These are phyloP conservation scores for Creontiades dilutus DNA, from an alignment of 2,888 invertebrate genomes.

Conservation along the genomic window DNA sequence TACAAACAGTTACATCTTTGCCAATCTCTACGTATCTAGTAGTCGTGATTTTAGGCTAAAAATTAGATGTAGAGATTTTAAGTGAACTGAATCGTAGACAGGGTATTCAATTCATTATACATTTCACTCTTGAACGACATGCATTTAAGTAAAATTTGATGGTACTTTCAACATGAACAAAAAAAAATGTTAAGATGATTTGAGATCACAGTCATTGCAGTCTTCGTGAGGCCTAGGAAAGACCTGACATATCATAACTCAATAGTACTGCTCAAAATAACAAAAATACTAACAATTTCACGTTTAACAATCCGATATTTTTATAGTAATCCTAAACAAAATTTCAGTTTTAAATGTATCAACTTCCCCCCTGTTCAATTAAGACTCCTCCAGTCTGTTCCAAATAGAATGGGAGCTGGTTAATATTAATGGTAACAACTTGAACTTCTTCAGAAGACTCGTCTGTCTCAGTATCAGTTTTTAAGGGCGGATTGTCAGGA, in stretches of 20 bases:
- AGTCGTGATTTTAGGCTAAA: too few relatives aligned
- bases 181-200: neutral
- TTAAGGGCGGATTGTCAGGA: neutral
- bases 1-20: too few relatives aligned
- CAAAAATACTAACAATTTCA: neutral
- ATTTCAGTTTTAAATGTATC: neutral
- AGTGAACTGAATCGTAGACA: too few relatives aligned
- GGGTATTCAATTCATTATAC: too few relatives aligned
- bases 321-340: neutral
- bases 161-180: too few relatives aligned
- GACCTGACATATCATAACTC: too few relatives aligned
- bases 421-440: slow-evolving; percentile 24
- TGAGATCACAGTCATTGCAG: neutral
- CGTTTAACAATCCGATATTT: neutral
- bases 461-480: neutral
- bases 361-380: neutral
- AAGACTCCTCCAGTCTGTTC: slow-evolving; percentile 31
- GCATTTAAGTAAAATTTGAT: too few relatives aligned
- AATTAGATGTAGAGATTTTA: too few relatives aligned
- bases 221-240: neutral
- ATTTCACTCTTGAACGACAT: too few relatives aligned
- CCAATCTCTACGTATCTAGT: too few relatives aligned
- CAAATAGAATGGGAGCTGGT: neutral
- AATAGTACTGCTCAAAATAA: neutral
- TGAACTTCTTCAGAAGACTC: neutral